These are phyloP conservation scores for Leptopterna dolabrata DNA, from an alignment of 2,888 invertebrate species.

Conservation along the genomic window DNA sequence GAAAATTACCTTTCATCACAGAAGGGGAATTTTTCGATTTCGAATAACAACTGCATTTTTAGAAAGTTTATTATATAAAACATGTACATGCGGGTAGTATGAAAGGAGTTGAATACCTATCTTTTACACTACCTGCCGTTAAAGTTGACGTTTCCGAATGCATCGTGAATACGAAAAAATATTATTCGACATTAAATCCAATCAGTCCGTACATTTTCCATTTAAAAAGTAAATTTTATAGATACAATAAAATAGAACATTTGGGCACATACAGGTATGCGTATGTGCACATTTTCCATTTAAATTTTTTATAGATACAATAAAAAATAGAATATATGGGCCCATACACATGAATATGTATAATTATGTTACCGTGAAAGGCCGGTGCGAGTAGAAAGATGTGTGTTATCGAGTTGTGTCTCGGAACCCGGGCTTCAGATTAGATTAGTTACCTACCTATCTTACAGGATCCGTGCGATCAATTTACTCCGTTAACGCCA, in stretches of 20 bases:
- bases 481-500: too few relatives aligned
- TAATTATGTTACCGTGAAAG: too few relatives aligned
- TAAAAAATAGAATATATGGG: too few relatives aligned
- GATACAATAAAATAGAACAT: slow-evolving; percentile 38
- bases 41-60: neutral
- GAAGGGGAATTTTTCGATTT: too few relatives aligned
- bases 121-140: slow-evolving; percentile 22
- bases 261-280: slow-evolving; percentile 6
- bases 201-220: slow-evolving; percentile 35
- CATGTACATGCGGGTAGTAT: slow-evolving; percentile 31
- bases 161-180: slow-evolving; percentile 38
- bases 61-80: neutral
- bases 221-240: slow-evolving; percentile 11
- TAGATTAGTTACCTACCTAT: too few relatives aligned
- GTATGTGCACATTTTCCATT: too few relatives aligned
- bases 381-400: too few relatives aligned
- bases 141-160: neutral
- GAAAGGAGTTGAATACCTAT: slow-evolving; percentile 5
- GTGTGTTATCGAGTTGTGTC: too few relatives aligned
- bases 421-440: too few relatives aligned
- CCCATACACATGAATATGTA: too few relatives aligned
- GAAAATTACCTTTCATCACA: too few relatives aligned
- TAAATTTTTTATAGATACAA: neutral
- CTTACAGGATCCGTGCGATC: too few relatives aligned
- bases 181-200: slow-evolving; percentile 34